Evolutionary conservation across 2,888 invertebrate genomes (phyloP), one percentile per base, ranked within the genome.

Genomic region (Poecilobothrus nobilitatus): DNA sequence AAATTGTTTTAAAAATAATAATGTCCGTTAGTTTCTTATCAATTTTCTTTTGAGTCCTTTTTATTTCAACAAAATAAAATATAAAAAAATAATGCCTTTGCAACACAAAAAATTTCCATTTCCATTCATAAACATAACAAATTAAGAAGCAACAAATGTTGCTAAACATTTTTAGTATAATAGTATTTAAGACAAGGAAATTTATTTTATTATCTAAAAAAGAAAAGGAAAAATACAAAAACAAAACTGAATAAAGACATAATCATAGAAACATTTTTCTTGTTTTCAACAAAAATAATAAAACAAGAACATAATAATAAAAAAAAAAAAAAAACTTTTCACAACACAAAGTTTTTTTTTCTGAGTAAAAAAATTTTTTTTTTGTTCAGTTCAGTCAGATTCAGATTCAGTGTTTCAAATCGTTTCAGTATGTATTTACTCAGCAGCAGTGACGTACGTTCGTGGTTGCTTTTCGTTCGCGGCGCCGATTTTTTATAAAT

Each of bases 191-290:
- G 18, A 18, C 9, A 53, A 12, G 15, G 1, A 53, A 53, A 53
- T 18, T n/a, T n/a, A n/a, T n/a, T n/a, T n/a, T n/a, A 53, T 53
- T 18, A 18, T 53, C 9, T 53, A 12, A 44, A 34, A 7, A 5
- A 34, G 34, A 34, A 34, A 37, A 37, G 12, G 12, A 10, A 10
- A 37, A 37, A 37, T 53, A 53, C 15, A 53, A 53, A 53, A 53
- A 15, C 9, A 12, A 53, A 6, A 18, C 18, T 18, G 15, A 53
- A 53, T 53, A n/a, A 18, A 53, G 18, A 53, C 15, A 53, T n/a
- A 53, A 53, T 53, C 53, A 53, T 53, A 53, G 53, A 53, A 53
- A 53, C 53, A 53, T 53, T 53, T 53, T 53, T n/a, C 53, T 53
- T 53, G 18, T 53, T 15, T 53, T 53, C 53, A 53, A 53, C 18